A percentile compares a stretch with the other conserved stretches of the same genome.
phyloP scores from a whole-genome alignment of 2,888 invertebrate species.

The Chaetogeoica ovagalla region DNA sequence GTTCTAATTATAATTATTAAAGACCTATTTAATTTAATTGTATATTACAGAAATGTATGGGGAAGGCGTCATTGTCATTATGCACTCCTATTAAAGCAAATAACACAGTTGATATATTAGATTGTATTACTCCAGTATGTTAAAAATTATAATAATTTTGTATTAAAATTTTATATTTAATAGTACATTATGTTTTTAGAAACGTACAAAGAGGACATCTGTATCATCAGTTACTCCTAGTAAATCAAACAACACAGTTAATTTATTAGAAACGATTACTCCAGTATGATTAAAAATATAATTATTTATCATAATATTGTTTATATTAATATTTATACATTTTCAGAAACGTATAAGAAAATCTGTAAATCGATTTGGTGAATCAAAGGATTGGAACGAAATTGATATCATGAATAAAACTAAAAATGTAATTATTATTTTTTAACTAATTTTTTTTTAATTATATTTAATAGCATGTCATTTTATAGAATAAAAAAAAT shows the following conservation, averaged over 20 bases:
- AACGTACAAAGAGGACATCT: background rate
- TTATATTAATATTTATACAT: too few species aligned
- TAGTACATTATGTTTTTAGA: too few species aligned
- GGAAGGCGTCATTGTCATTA: background rate
- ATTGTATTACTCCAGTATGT: conserved; percentile 14
- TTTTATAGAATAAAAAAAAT: conserved; percentile 18
- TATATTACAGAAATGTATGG: background rate
- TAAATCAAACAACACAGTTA: background rate
- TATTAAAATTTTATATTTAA: background rate
- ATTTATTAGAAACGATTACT: background rate
- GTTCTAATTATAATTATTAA: background rate
- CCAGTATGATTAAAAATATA: conserved; percentile 14
- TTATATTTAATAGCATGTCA: background rate
- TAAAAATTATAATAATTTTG: background rate
- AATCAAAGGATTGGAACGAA: background rate
- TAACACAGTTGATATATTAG: background rate
- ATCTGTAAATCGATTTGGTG: conserved; percentile 2
- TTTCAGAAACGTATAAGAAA: conserved; percentile 17
- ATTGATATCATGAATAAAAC: background rate
- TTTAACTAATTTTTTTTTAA: background rate
- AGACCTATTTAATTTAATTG: background rate
- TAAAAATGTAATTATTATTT: background rate
- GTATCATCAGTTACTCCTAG: background rate
- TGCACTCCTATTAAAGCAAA: background rate
- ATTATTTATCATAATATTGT: background rate